A percentile compares a stretch with the other conserved stretches of the same genome.
Conservation (phyloP, 2,797 vertebrate species). For the Pempheris klunzingeri region DNA sequence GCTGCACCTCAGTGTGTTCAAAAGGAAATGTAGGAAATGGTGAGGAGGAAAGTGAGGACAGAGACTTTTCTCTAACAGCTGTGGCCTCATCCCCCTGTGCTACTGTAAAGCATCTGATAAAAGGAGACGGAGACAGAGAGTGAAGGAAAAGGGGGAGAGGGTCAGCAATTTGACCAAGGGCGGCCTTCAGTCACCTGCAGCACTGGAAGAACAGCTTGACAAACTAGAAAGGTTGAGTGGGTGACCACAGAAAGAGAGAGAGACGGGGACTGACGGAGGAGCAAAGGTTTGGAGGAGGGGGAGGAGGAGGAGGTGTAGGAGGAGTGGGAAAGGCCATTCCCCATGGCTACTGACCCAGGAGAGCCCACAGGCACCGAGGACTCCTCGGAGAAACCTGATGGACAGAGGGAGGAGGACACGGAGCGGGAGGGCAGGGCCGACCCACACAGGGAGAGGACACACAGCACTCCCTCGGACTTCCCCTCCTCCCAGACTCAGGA, state of each 20-base stretch:
- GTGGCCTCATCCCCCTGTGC: slow-evolving; percentile 35
- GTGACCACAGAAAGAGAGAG: slow-evolving; percentile 80
- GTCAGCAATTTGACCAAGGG: slow-evolving; percentile 22
- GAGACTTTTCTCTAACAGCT: slow-evolving; percentile 44
- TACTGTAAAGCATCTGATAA: slow-evolving; percentile 40
- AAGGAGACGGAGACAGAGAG: slow-evolving; percentile 26
- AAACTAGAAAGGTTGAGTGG: slow-evolving; percentile 60
- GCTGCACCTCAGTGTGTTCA: slow-evolving; percentile 33
- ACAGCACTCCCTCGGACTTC: slow-evolving; percentile 75
- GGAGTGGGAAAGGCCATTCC: slow-evolving; percentile 71
- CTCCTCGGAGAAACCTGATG: slow-evolving; percentile 93
- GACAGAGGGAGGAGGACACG: slow-evolving; percentile 82
- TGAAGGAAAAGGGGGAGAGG: slow-evolving; percentile 4
- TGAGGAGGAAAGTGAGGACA: slow-evolving; percentile 60
- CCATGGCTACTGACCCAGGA: slow-evolving; percentile 95
- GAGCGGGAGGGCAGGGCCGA: slow-evolving; percentile 69
- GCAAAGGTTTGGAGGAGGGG: slow-evolving; percentile 83
- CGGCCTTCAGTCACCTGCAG: slow-evolving; percentile 45
- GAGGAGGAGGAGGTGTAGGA: slow-evolving; percentile 72
- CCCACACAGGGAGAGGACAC: slow-evolving; percentile 84
- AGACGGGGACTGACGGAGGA: slow-evolving; percentile 85
- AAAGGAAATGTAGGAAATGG: slow-evolving; percentile 64
- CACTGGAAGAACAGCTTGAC: slow-evolving; percentile 46
- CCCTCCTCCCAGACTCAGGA: slow-evolving; percentile 77
- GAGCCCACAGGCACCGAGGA: slow-evolving; percentile 92